Evolutionary conservation across 2,113 vertebrate genomes (phyloP).

Genomic region (Chaetodon trifascialis): DNA sequence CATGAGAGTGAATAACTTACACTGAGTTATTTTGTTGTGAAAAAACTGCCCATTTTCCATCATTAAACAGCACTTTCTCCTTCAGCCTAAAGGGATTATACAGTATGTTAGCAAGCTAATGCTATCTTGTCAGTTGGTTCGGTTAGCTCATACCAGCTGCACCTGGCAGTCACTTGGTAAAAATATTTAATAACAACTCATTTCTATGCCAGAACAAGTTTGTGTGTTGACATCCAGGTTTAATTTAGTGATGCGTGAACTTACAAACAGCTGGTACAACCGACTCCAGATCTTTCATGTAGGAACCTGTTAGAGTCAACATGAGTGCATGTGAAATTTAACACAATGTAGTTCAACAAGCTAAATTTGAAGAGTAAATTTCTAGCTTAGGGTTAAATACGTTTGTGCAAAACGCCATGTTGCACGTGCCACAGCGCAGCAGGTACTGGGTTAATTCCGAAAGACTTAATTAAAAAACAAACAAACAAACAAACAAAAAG

Average conservation of each 20-base stretch:
- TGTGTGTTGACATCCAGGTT: not conserved
- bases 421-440: constrained; percentile 5
- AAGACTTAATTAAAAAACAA: not conserved
- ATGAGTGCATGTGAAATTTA: not conserved
- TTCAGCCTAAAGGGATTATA: no score
- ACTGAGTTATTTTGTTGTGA: not conserved
- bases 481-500: not conserved
- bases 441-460: not conserved
- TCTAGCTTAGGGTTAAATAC: not conserved
- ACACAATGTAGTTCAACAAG: not conserved
- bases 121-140: not conserved
- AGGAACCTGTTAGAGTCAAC: not conserved
- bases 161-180: not conserved
- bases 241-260: not conserved
- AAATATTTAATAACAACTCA: not conserved
- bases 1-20: not conserved
- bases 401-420: not conserved
- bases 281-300: not conserved
- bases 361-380: not conserved
- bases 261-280: not conserved
- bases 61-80: not conserved
- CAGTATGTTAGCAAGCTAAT: no score
- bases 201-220: not conserved
- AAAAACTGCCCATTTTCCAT: not conserved
- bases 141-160: not conserved